Evolutionary conservation across 2,888 invertebrate genomes (phyloP).

Genomic region (Galerucella pusilla): DNA sequence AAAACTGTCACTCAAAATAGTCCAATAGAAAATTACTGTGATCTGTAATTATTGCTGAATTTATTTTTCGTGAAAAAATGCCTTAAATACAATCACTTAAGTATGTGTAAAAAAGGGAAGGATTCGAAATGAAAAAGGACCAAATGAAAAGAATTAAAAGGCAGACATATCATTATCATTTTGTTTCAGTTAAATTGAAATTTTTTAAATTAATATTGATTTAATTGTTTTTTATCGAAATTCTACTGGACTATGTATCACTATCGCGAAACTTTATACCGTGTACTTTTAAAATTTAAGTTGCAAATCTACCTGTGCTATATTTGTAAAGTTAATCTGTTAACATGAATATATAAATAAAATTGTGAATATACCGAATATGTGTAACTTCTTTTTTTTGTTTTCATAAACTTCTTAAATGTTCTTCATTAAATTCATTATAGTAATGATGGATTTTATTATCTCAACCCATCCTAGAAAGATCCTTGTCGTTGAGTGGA

Average conservation of each 20-base stretch:
- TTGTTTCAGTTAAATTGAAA: background rate
- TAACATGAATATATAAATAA: conserved; percentile 1
- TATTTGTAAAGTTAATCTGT: conserved; percentile 8
- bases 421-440: conserved; percentile 20
- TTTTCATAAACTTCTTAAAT: conserved; percentile 15
- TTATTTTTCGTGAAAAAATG: background rate
- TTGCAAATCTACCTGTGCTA: conserved; percentile 11
- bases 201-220: background rate
- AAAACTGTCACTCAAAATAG: background rate
- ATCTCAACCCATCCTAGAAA: background rate
- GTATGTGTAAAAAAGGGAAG: background rate
- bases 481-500: too few relatives aligned
- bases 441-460: conserved; percentile 5
- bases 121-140: background rate
- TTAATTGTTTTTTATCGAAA: background rate
- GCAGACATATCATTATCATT: background rate
- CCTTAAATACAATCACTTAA: background rate
- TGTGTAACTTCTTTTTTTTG: conserved; percentile 4
- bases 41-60: background rate
- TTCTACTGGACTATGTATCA: conserved; percentile 9
- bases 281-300: background rate
- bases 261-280: background rate
- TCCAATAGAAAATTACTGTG: background rate
- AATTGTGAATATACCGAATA: conserved; percentile 14
- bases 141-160: background rate